Conservation (phyloP, 2,888 invertebrate species). For the Venustoraphidia nigricollis region DNA sequence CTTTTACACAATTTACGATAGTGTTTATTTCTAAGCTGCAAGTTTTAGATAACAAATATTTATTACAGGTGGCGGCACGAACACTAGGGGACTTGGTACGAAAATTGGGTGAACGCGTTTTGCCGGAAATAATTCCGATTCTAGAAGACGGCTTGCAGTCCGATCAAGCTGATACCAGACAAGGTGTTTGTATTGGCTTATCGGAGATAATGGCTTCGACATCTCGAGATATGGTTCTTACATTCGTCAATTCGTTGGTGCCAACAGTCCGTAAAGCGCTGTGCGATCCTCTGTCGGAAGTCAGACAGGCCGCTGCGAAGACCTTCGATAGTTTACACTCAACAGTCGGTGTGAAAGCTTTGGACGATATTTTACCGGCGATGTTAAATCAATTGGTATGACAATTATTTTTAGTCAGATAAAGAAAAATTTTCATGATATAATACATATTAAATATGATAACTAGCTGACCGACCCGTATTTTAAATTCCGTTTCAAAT, state of each 20-base stretch:
- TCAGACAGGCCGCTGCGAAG: slow-evolving; percentile 85
- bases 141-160: slow-evolving; percentile 86
- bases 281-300: slow-evolving; percentile 86
- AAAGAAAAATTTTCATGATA: slow-evolving; percentile 14
- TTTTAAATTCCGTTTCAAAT: no score
- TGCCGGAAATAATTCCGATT: slow-evolving; percentile 97
- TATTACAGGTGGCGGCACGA: slow-evolving; percentile 65
- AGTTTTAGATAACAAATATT: not conserved
- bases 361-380: slow-evolving; percentile 91
- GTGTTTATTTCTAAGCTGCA: not conserved
- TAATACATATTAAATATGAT: slow-evolving; percentile 14
- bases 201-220: slow-evolving; percentile 97
- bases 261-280: slow-evolving; percentile 92
- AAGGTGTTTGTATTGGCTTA: slow-evolving; percentile 96
- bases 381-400: slow-evolving; percentile 62
- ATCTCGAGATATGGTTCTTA: slow-evolving; percentile 83
- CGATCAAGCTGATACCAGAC: slow-evolving; percentile 83
- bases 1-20: not conserved
- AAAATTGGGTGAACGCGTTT: slow-evolving; percentile 91
- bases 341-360: slow-evolving; percentile 81
- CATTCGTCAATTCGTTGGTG: slow-evolving; percentile 74
- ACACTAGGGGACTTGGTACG: slow-evolving; percentile 93
- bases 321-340: slow-evolving; percentile 94
- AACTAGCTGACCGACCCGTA: no score
- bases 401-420: no score